Conservation (phyloP, 2,113 vertebrate species). For the Petroica traversi region DNA sequence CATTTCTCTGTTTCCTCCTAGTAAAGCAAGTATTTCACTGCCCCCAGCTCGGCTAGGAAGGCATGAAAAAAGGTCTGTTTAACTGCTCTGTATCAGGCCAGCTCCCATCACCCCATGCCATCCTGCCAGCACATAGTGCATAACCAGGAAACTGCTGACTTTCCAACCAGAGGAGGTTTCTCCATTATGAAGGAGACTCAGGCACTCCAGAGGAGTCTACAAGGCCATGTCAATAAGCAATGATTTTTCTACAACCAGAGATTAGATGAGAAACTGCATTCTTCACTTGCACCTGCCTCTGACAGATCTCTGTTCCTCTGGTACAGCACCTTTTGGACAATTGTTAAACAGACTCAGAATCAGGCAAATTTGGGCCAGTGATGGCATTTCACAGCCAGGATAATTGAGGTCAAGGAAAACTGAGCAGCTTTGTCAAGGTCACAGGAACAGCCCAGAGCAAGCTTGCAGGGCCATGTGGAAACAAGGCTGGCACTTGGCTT, state of each 20-base stretch:
- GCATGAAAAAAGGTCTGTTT: not conserved
- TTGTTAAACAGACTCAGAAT: not conserved
- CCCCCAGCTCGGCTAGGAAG: not conserved
- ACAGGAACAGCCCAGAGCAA: not conserved
- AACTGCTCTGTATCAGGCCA: not conserved
- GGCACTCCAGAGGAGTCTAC: not conserved
- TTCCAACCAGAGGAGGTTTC: not conserved
- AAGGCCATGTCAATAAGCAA: not conserved
- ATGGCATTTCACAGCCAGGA: not conserved
- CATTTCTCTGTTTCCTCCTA: not conserved
- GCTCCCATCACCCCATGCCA: not conserved
- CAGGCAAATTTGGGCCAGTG: not conserved
- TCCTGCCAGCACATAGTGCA: not conserved
- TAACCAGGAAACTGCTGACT: not conserved
- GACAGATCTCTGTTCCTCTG: not conserved
- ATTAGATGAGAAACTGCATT: not conserved
- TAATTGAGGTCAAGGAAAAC: not conserved
- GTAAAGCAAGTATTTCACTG: not conserved
- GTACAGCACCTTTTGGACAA: not conserved
- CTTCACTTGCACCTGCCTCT: not conserved
- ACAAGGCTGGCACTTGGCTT: not conserved
- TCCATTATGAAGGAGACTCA: not conserved
- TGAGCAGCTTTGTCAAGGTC: not conserved
- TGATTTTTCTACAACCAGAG: not conserved
- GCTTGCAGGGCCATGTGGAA: accelerated